Evolutionary conservation across 2,113 vertebrate genomes (phyloP).

Genomic region (Jaculus jaculus): DNA sequence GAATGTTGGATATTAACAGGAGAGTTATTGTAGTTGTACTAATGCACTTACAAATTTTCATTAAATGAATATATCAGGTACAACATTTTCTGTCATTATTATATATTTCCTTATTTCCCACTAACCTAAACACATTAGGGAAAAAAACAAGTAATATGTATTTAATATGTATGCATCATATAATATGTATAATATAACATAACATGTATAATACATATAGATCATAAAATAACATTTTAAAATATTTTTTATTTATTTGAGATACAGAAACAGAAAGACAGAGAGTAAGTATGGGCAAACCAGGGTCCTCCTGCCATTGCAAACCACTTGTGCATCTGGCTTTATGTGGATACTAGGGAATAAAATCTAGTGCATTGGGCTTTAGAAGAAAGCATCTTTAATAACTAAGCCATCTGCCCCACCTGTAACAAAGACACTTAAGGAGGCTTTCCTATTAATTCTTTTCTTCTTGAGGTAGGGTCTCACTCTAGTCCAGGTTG

Average conservation of each 20-base stretch:
- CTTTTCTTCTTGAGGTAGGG: too few species aligned
- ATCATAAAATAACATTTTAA: too few species aligned
- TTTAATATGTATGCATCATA: background rate
- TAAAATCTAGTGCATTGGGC: too few species aligned
- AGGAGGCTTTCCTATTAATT: background rate
- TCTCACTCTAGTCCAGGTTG: too few species aligned
- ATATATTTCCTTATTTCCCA: background rate
- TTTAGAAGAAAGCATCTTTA: too few species aligned
- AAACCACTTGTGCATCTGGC: too few species aligned
- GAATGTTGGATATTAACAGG: background rate
- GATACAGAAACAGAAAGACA: too few species aligned
- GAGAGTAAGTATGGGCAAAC: too few species aligned
- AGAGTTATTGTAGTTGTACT: background rate
- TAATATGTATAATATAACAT: background rate
- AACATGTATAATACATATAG: background rate
- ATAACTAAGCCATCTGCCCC: too few species aligned
- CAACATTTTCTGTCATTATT: constrained; percentile 7
- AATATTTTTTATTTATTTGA: too few species aligned
- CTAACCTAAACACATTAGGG: background rate
- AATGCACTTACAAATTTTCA: constrained; percentile 15
- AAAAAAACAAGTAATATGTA: background rate
- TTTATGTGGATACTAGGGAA: too few species aligned
- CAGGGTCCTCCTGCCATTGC: too few species aligned
- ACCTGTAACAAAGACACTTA: background rate
- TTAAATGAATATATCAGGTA: constrained; percentile 19